phyloP scores from a whole-genome alignment of 2,113 vertebrate genomes.

The Lycocorax pyrrhopterus region DNA sequence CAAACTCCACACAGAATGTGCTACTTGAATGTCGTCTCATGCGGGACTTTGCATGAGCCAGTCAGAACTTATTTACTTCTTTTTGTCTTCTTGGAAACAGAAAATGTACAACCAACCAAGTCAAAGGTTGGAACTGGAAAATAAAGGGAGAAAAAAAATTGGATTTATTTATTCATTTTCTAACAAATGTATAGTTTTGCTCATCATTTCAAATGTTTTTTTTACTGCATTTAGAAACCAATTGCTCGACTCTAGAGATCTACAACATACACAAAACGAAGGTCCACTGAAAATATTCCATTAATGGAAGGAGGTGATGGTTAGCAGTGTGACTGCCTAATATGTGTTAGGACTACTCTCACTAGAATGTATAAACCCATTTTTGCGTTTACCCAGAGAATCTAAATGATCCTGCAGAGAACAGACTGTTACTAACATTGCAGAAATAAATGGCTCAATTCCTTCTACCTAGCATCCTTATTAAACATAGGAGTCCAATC shows the following conservation, averaged over 20 bases:
- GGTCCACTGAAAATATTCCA: neutral
- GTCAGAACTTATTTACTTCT: neutral
- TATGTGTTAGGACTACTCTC: neutral
- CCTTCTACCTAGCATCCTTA: conserved; percentile 18
- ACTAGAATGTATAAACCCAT: neutral
- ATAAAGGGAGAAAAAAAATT: neutral
- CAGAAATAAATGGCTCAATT: neutral
- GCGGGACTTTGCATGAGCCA: neutral
- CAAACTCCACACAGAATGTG: neutral
- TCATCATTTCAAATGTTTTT: neutral
- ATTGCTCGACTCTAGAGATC: neutral
- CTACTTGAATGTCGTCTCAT: neutral
- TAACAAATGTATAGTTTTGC: neutral
- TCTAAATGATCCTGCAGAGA: neutral
- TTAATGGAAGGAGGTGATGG: neutral
- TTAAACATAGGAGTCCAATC: conserved; percentile 64
- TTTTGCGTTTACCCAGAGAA: neutral
- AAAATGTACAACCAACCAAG: neutral
- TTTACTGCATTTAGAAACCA: neutral
- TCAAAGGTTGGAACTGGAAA: neutral
- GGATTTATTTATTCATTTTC: neutral
- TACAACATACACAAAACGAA: neutral
- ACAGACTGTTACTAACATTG: neutral
- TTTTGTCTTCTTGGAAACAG: neutral
- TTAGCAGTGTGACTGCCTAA: neutral